These are phyloP conservation scores for Strix uralensis DNA, from an alignment of 2,113 vertebrate species.

Conservation along the genomic window DNA sequence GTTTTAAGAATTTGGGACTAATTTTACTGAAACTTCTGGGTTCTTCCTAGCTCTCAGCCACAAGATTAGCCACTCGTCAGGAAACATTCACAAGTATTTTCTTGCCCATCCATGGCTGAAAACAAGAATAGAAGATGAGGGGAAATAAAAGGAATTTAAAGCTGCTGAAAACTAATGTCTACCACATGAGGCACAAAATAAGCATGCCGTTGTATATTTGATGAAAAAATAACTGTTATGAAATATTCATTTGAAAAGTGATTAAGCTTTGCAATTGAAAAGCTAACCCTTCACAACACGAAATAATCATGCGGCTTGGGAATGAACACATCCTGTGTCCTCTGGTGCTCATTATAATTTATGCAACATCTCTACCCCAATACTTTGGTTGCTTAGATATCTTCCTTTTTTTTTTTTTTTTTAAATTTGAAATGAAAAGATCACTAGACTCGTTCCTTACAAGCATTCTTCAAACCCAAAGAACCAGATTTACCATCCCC, in stretches of 20 bases:
- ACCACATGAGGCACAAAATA: slow-evolving; percentile 65
- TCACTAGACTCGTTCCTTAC: slow-evolving; percentile 21
- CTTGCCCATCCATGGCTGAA: slow-evolving; percentile 27
- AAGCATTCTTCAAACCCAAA: background rate
- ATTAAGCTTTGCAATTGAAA: slow-evolving; percentile 77
- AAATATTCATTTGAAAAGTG: slow-evolving; percentile 81
- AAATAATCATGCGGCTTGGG: slow-evolving; percentile 71
- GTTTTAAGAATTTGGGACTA: background rate
- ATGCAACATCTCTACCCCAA: slow-evolving; percentile 67
- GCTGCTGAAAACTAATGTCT: slow-evolving; percentile 58
- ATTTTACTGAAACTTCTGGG: slow-evolving; percentile 7
- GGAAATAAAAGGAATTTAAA: slow-evolving; percentile 59
- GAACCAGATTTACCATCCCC: background rate
- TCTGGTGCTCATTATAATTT: slow-evolving; percentile 71
- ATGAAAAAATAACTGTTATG: slow-evolving; percentile 74
- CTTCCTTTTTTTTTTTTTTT: background rate
- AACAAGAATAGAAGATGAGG: slow-evolving; percentile 53
- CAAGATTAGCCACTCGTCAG: slow-evolving; percentile 31
- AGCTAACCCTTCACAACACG: slow-evolving; percentile 75
- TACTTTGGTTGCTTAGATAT: slow-evolving; percentile 45
- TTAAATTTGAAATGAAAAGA: slow-evolving; percentile 48
- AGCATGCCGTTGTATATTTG: slow-evolving; percentile 59
- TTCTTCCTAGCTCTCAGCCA: background rate
- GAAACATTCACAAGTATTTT: slow-evolving; percentile 48
- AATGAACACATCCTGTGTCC: slow-evolving; percentile 70